Evolutionary conservation across 2,888 invertebrate genomes (phyloP).

Genomic region (Neoascia interrupta): DNA sequence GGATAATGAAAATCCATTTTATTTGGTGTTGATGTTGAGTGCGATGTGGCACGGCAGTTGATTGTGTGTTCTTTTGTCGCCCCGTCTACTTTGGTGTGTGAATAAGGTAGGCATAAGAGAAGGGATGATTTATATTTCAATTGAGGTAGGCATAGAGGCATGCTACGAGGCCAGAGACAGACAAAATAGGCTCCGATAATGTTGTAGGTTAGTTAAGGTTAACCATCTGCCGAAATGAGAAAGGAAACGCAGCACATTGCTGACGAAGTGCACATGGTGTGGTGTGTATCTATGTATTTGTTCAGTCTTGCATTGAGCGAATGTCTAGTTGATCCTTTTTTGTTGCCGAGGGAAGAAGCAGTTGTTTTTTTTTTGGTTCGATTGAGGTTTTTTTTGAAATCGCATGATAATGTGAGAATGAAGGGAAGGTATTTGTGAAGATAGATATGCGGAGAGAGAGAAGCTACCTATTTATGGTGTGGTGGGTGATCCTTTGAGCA

Average conservation of each 20-base stretch:
- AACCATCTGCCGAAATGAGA: constrained; percentile 58
- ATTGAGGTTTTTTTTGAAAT: neutral
- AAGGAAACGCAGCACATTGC: constrained; percentile 46
- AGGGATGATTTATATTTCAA: constrained; percentile 66
- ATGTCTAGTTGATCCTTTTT: constrained; percentile 51
- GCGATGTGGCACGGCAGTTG: constrained; percentile 29
- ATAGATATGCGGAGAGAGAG: too few relatives aligned
- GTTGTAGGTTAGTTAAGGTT: too few relatives aligned
- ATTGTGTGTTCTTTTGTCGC: constrained; percentile 28
- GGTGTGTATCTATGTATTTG: too few relatives aligned
- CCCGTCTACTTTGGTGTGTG: constrained; percentile 21
- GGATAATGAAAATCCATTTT: constrained; percentile 60
- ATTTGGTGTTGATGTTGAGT: constrained; percentile 62
- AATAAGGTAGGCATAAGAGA: constrained; percentile 46
- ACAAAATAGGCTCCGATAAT: too few relatives aligned
- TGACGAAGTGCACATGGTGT: too few relatives aligned
- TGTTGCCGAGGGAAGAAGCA: too few relatives aligned
- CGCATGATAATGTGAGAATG: too few relatives aligned
- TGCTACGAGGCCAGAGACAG: constrained; percentile 3
- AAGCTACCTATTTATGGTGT: too few relatives aligned
- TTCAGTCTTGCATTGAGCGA: constrained; percentile 48
- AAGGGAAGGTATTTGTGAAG: too few relatives aligned
- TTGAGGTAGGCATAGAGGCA: constrained; percentile 30
- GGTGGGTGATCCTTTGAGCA: too few relatives aligned
- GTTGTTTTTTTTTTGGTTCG: neutral